Conservation (phyloP, 2,888 invertebrate species). For the Pseudococcus jackbeardsleyi region DNA sequence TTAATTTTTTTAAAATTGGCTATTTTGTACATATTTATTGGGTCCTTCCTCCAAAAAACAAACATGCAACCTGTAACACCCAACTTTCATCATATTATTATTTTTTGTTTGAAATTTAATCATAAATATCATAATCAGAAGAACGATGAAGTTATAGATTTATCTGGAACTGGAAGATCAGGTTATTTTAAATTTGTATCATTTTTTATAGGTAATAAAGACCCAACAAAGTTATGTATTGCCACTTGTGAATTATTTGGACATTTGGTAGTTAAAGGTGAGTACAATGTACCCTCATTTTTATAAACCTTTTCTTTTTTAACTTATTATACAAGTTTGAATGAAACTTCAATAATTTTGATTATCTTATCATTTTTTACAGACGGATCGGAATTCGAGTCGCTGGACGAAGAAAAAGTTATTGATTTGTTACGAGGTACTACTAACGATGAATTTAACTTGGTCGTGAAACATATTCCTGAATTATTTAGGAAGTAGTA, state of each 20-base stretch:
- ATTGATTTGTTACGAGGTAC: slow-evolving; percentile 67
- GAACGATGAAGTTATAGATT: neutral
- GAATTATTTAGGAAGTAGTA: slow-evolving; percentile 64
- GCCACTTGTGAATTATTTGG: slow-evolving; percentile 85
- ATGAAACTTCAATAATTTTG: neutral
- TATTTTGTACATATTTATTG: too few species aligned
- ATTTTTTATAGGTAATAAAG: slow-evolving; percentile 72
- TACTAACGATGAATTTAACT: slow-evolving; percentile 68
- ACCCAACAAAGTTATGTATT: slow-evolving; percentile 75
- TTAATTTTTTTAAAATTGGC: too few species aligned
- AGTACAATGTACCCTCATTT: slow-evolving; percentile 68
- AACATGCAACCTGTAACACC: neutral
- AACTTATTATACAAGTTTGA: neutral
- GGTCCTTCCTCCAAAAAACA: neutral
- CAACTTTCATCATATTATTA: too few species aligned
- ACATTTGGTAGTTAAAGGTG: slow-evolving; percentile 80
- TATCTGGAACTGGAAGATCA: neutral
- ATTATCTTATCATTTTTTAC: slow-evolving; percentile 57
- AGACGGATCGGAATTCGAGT: slow-evolving; percentile 68
- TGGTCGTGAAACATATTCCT: slow-evolving; percentile 67
- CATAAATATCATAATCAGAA: too few species aligned
- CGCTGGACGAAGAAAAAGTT: slow-evolving; percentile 68
- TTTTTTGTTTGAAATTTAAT: too few species aligned
- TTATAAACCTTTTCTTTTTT: slow-evolving; percentile 25
- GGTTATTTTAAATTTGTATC: neutral